Base-by-base conservation (phyloP, 1,140 invertebrate genomes). In the Heterodera schachtii region DNA sequence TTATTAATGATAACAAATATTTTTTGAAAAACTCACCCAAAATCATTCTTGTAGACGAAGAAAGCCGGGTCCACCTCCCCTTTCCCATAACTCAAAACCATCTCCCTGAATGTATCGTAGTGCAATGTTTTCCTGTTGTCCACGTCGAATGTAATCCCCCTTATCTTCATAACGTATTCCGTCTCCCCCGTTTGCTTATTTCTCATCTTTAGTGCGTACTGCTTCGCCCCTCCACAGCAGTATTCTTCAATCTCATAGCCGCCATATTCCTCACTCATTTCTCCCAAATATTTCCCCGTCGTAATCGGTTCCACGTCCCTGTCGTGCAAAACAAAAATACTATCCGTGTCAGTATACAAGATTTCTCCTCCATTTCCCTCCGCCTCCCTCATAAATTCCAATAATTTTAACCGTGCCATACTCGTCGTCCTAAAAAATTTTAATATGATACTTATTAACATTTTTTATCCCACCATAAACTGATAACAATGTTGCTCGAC, bases 181-280 rank as follows among this genome's bases (percentile, higher is more conserved):
- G 13, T 52, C 13, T 13, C 31, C 31, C 31, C 31, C 31, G 31
- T 31, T 1, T 31, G 31, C 31, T 31, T 31, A 1, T 31, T 31
- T 31, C 1, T 31, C 31, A 31, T 31, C 31, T 31, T 31, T 1
- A 60, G 11, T 0, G 11, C 57, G 19, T 60, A 60, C 57, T 60
- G 73, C 52, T 74, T 74, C 5, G 73, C 46, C 3, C 75, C 75
- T 3, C 75, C 75, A 5, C 46, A 76, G 11, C 44, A 52, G 64
- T 67, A 76, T 67, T 76, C 75, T 6, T 64, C 41, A 49, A 76
- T 76, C 5, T 76, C 52, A 21, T 76, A 71, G 44, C 69, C 69
- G 0, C 31, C 44, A 41, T 71, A 71, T 41, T 71, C 69, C 69
- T 71, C 69, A 0, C 31, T 43, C 69, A 71, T 71, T 13, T 71